These are phyloP conservation scores for Amblyjoppa fuscipennis DNA, from an alignment of 2,888 invertebrate species.

Conservation along the genomic window DNA sequence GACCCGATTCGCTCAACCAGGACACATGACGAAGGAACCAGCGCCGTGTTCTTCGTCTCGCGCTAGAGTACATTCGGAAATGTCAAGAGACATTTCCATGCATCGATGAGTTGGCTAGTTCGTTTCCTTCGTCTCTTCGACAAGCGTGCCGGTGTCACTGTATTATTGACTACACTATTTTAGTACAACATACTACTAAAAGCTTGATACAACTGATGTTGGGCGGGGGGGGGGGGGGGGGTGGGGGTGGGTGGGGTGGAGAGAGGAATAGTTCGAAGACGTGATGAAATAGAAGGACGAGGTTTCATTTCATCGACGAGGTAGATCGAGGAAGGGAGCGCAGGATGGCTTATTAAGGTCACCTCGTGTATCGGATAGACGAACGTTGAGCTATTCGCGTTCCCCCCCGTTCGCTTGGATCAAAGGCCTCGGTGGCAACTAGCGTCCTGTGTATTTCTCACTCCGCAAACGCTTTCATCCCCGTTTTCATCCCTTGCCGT, in stretches of 20 bases:
- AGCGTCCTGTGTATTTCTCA: conserved; percentile 57
- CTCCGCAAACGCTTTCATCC: conserved; percentile 37
- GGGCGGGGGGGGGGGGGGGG: conserved; percentile 4
- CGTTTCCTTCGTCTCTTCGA: conserved; percentile 28
- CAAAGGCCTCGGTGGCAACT: conserved; percentile 58
- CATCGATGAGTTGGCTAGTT: conserved; percentile 56
- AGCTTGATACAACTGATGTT: conserved; percentile 31
- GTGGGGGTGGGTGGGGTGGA: background rate
- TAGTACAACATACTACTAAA: conserved; percentile 9
- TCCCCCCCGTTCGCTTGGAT: conserved; percentile 46
- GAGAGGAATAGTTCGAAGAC: conserved; percentile 23
- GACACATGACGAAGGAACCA: conserved; percentile 27
- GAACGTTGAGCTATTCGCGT: conserved; percentile 47
- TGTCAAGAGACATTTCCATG: conserved; percentile 39
- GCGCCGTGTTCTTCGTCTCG: conserved; percentile 9
- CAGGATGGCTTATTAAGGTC: conserved; percentile 64
- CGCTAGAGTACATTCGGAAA: conserved; percentile 45
- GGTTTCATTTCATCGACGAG: conserved; percentile 13
- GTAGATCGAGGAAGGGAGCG: conserved; percentile 28
- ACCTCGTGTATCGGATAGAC: conserved; percentile 53
- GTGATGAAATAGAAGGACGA: conserved; percentile 38
- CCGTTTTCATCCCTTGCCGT: conserved; percentile 17
- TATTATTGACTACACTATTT: conserved; percentile 15
- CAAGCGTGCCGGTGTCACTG: conserved; percentile 14
- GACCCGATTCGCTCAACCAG: conserved; percentile 1